phyloP scores from a whole-genome alignment of 2,797 vertebrate species.

The Muscicapa comitata region DNA sequence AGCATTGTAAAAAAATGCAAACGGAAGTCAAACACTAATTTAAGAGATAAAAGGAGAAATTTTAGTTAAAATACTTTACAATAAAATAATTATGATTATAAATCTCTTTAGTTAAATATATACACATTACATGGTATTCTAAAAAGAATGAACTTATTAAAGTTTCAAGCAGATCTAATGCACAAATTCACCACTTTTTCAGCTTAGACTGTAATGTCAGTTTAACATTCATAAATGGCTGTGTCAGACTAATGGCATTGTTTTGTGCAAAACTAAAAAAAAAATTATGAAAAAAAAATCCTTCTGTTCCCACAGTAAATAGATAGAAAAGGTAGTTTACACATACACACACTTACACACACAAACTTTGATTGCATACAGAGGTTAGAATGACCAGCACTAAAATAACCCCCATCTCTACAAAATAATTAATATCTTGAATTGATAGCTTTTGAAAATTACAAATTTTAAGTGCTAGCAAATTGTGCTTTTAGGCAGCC shows the following conservation, averaged over 20 bases:
- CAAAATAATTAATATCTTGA: slow-evolving; percentile 58
- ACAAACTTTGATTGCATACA: slow-evolving; percentile 71
- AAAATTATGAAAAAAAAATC: slow-evolving; percentile 64
- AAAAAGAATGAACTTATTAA: slow-evolving; percentile 76
- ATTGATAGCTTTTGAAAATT: slow-evolving; percentile 52
- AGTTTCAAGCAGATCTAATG: slow-evolving; percentile 73
- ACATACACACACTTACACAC: slow-evolving; percentile 61
- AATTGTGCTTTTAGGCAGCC: slow-evolving; percentile 85
- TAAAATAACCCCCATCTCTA: slow-evolving; percentile 70
- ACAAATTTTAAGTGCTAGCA: slow-evolving; percentile 66
- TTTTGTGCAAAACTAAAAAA: slow-evolving; percentile 78
- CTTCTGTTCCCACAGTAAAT: slow-evolving; percentile 63
- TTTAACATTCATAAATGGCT: slow-evolving; percentile 73
- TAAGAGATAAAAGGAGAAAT: slow-evolving; percentile 74
- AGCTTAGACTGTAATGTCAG: slow-evolving; percentile 74
- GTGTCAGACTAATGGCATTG: slow-evolving; percentile 75
- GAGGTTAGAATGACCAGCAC: slow-evolving; percentile 77
- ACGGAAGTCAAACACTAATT: slow-evolving; percentile 68
- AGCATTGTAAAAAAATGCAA: slow-evolving; percentile 45
- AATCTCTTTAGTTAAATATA: slow-evolving; percentile 89
- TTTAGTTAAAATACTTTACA: slow-evolving; percentile 88
- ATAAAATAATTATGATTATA: slow-evolving; percentile 88
- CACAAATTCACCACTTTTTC: slow-evolving; percentile 70
- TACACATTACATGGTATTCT: slow-evolving; percentile 81
- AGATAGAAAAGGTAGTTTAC: slow-evolving; percentile 67